These are phyloP conservation scores for Arrhamphus sclerolepis DNA, from an alignment of 2,797 vertebrate genomes.

Conservation along the genomic window DNA sequence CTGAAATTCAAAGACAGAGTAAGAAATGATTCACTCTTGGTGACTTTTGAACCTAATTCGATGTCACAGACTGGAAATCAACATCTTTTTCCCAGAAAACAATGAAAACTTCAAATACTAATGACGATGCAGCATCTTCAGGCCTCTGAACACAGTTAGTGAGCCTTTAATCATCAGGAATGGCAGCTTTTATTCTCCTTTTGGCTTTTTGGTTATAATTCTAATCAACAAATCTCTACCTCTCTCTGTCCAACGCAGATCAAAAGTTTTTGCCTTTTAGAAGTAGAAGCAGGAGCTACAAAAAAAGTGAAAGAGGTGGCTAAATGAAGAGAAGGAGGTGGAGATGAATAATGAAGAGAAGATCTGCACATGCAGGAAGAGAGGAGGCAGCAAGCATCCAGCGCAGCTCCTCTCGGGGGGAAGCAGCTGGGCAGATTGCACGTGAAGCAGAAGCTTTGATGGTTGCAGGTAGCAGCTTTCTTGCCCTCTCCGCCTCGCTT, in stretches of 20 bases:
- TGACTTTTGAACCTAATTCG: background rate
- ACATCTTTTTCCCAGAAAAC: no score
- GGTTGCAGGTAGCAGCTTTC: constrained; percentile 74
- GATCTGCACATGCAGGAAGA: constrained; percentile 25
- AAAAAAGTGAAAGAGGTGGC: constrained; percentile 8
- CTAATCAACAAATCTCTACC: background rate
- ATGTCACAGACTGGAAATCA: no score
- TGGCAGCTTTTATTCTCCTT: no score
- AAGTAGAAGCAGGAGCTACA: background rate
- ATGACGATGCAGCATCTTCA: no score
- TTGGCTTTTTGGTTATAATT: background rate
- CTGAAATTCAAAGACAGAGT: no score
- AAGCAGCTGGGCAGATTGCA: constrained; percentile 75
- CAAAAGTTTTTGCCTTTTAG: background rate
- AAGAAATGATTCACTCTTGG: no score
- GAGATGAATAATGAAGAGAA: constrained; percentile 16
- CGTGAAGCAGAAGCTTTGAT: constrained; percentile 76
- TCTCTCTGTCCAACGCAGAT: background rate
- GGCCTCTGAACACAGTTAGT: no score
- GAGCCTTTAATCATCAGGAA: no score
- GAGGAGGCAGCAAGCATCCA: constrained; percentile 34
- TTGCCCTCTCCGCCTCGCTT: constrained; percentile 13
- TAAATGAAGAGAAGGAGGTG: constrained; percentile 17
- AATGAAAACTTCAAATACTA: no score
- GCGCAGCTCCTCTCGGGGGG: constrained; percentile 41